These are phyloP conservation scores for Taenioides sp. DNA, from an alignment of 2,797 vertebrate species.

Conservation along the genomic window DNA sequence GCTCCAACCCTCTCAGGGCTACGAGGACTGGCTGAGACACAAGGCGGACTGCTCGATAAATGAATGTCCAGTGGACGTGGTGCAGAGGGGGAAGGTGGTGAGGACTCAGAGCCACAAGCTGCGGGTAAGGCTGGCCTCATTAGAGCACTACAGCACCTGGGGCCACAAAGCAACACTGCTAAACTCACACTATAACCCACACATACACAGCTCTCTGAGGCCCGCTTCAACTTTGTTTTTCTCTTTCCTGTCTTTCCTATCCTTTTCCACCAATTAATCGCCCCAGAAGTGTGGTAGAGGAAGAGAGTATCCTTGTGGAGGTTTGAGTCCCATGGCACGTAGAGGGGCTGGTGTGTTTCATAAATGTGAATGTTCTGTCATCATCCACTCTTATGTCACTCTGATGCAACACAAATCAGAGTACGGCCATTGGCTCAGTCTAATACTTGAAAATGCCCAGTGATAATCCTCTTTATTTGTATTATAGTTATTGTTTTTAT, in stretches of 20 bases:
- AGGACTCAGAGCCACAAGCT: slow-evolving; percentile 95
- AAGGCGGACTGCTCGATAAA: slow-evolving; percentile 97
- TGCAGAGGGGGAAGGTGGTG: slow-evolving; percentile 89
- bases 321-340: slow-evolving; percentile 11
- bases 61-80: slow-evolving; percentile 91
- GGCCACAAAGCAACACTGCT: slow-evolving; percentile 48
- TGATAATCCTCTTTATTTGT: slow-evolving; percentile 1
- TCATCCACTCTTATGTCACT: slow-evolving; percentile 41
- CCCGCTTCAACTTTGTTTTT: slow-evolving; percentile 32
- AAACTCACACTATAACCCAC: slow-evolving; percentile 39
- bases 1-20: slow-evolving; percentile 81
- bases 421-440: slow-evolving; percentile 2
- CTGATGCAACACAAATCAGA: slow-evolving; percentile 48
- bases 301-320: slow-evolving; percentile 26
- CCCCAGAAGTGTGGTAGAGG: slow-evolving; percentile 24
- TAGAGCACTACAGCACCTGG: slow-evolving; percentile 61
- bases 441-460: slow-evolving; percentile 20
- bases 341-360: slow-evolving; percentile 41
- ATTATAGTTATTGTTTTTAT: background rate
- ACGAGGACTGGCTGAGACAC: slow-evolving; percentile 98
- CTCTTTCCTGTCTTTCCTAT: slow-evolving; percentile 13
- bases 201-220: slow-evolving; percentile 32
- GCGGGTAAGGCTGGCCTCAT: slow-evolving; percentile 77
- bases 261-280: slow-evolving; percentile 40
- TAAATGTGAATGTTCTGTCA: slow-evolving; percentile 37